Conservation (phyloP, 2,797 vertebrate genomes). For the Pipistrellus pygmaeus region DNA sequence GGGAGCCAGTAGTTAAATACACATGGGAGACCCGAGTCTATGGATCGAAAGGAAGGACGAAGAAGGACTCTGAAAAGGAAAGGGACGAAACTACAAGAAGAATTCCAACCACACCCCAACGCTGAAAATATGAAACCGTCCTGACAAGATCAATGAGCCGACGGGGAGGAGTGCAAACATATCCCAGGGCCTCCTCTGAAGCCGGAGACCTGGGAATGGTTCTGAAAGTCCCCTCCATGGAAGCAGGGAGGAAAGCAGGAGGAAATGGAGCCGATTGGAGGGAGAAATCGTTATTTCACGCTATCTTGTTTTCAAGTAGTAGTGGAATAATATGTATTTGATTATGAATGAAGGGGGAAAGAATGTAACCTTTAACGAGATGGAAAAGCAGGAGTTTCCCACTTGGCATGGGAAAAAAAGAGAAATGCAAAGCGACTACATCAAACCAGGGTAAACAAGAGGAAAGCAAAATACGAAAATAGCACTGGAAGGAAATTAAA, state of each 20-base stretch:
- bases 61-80: conserved; percentile 42
- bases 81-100: not conserved
- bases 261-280: not conserved
- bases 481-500: conserved; percentile 45
- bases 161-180: not conserved
- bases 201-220: not conserved
- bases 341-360: conserved; percentile 54
- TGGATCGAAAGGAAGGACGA: conserved; percentile 27
- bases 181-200: not conserved
- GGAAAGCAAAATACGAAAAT: conserved; percentile 41
- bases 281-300: not conserved
- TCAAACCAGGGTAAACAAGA: not conserved
- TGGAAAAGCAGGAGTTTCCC: conserved; percentile 53
- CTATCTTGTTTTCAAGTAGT: conserved; percentile 56
- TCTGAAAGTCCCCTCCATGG: not conserved
- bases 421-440: conserved; percentile 45
- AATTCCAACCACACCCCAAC: not conserved
- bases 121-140: not conserved
- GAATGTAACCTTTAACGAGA: conserved; percentile 64
- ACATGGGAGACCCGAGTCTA: not conserved
- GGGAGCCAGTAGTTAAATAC: conserved; percentile 28
- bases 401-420: conserved; percentile 14
- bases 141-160: not conserved
- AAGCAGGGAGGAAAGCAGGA: not conserved
- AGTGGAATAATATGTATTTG: conserved; percentile 32